Evolutionary conservation across 1,140 invertebrate genomes (phyloP), one percentile per base, ranked within the genome.

Genomic region (Nixonia krombeini): DNA sequence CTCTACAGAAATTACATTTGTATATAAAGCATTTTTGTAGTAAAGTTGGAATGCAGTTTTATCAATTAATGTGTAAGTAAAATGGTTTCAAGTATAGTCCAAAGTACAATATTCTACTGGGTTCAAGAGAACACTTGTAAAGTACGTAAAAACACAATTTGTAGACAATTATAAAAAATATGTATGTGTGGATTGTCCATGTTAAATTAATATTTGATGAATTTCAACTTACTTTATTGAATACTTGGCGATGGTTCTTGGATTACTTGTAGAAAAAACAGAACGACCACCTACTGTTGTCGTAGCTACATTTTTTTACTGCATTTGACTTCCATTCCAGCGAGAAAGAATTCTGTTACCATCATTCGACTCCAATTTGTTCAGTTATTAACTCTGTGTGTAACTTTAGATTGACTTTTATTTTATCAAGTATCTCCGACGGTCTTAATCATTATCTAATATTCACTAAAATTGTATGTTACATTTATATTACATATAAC

Each of bases 251-350:
- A 21, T 21, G 2, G 21, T 53, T 62, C 10, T 45, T 47, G 23
- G 33, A 51, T 56, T 59, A 17, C 41, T 50, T 4, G 10, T 55
- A 59, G 50, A 49, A 62, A 4, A 42, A 62, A 26, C 26, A 25
- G 42, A 29, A 18, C 23, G 47, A 55, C 58, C 2, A 21, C 2
- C 6, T 21, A 21, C 6, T 6, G 2, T 21, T 21, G 6, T 50
- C 41, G 17, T 65, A 70, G 55, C 53, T 65, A 12, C 8, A 42
- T 65, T 70, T 70, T n/a, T 70, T 45, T 70, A 65, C 52, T 61
- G 55, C 52, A 70, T 61, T 70, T 65, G 26, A 57, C 50, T 61
- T 65, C 47, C 41, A 51, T 40, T 56, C 12, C 33, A 52, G 29
- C 38, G 26, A 59, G 38, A 44, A 70, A 55, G 17, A 42, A 33